Base-by-base conservation (phyloP, 2,888 invertebrate genomes). In the Aspidiotus destructor region DNA sequence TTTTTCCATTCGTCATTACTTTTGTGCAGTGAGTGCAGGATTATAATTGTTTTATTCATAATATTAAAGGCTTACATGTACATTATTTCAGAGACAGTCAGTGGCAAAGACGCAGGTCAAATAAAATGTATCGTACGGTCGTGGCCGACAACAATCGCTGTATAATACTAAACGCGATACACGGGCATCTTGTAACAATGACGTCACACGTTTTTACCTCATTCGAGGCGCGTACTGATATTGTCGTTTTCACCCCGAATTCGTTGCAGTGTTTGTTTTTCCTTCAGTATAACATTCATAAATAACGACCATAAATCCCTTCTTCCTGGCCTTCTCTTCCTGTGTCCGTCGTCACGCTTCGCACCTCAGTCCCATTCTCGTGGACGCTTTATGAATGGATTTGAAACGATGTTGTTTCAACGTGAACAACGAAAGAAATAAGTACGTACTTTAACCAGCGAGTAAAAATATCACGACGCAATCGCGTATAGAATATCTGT, bases 251-350 rank as follows among this genome's bases (percentile, higher is more conserved):
- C 48, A n/a, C 48, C 48, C 28, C 28, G 28, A 28, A 28, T 5
- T 28, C 48, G 48, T 48, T n/a, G 48, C n/a, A 48, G 6, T 48
- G 48, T 48, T 48, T n/a, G 48, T 48, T 48, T 28, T 28, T 48
- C 48, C 48, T 13, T 48, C 48, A 48, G 48, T n/a, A 48, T n/a
- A 48, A n/a, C 48, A 48, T 48, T 48, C 48, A 48, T 48, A 48
- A 48, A 48, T 48, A 13, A 48, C 48, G 48, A n/a, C n/a, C 48
- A 48, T 48, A 48, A 48, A 48, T 48, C 48, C 48, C 48, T 48
- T 48, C 48, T 3, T 11, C 48, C 11, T 11, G 3, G 48, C 48
- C 48, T n/a, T 48, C 48, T 48, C 48, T n/a, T 48, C n/a, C n/a
- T 48, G 48, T 48, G 28, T 28, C 28, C 28, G 28, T 28, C 28